Percentiles rank a stretch among this genome's conserved stretches.
These are phyloP conservation scores for Cistogaster globosa DNA, from an alignment of 2,888 invertebrate genomes.

Conservation along the genomic window DNA sequence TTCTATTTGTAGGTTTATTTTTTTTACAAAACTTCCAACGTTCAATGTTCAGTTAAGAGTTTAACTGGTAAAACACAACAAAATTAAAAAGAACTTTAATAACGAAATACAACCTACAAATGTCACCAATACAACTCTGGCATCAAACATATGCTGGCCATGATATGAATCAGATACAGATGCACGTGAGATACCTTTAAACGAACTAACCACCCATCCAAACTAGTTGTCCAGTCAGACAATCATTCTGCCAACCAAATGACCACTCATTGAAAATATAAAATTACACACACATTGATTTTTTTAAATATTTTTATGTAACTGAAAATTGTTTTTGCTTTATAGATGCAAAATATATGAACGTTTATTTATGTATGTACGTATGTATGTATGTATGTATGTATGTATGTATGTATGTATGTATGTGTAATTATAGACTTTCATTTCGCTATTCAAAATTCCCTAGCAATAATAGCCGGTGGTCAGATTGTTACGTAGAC, in stretches of 20 bases:
- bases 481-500: constrained; percentile 67
- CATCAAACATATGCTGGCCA: constrained; percentile 63
- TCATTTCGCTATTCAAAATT: constrained; percentile 57
- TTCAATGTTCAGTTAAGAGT: constrained; percentile 20
- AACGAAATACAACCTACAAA: constrained; percentile 65
- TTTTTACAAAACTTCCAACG: constrained; percentile 32
- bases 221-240: constrained; percentile 9
- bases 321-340: background rate
- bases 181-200: background rate
- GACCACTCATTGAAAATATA: constrained; percentile 29
- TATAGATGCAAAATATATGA: background rate
- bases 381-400: background rate
- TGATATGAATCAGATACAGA: constrained; percentile 44
- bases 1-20: background rate
- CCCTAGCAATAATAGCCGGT: constrained; percentile 48
- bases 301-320: constrained; percentile 5
- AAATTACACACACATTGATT: constrained; percentile 28
- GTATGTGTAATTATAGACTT: background rate
- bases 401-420: background rate
- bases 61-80: background rate
- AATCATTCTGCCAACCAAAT: background rate
- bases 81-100: constrained; percentile 29
- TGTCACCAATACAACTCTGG: constrained; percentile 68
- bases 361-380: background rate
- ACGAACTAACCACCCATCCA: too few species aligned